These are phyloP conservation scores for Propithecus coquereli DNA, from an alignment of 2,113 vertebrate species.

Conservation along the genomic window DNA sequence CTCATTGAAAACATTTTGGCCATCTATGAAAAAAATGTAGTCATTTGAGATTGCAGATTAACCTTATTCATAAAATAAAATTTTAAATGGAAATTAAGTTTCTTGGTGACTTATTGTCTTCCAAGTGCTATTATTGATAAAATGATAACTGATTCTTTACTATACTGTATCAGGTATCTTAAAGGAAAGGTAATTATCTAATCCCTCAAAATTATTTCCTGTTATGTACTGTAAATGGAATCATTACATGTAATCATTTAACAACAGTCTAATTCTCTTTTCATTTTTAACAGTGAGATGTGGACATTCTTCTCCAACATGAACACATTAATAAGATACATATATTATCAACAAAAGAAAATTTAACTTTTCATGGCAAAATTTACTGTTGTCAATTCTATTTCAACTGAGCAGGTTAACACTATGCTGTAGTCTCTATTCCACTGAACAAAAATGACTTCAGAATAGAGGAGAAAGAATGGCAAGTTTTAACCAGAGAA, in stretches of 20 bases:
- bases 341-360: conserved; percentile 33
- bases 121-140: neutral
- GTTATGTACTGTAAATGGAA: conserved; percentile 40
- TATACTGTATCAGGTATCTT: neutral
- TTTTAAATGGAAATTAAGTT: conserved; percentile 33
- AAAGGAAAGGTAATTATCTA: conserved; percentile 43
- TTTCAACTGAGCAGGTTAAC: conserved; percentile 44
- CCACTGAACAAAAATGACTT: conserved; percentile 63
- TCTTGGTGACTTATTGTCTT: conserved; percentile 33
- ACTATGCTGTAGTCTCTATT: conserved; percentile 49
- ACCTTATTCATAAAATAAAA: conserved; percentile 39
- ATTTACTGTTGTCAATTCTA: conserved; percentile 26
- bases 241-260: conserved; percentile 10
- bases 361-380: conserved; percentile 34
- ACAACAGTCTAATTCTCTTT: conserved; percentile 6
- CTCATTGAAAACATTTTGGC: conserved; percentile 25
- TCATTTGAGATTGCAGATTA: conserved; percentile 26
- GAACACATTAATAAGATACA: conserved; percentile 41
- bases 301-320: conserved; percentile 52
- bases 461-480: conserved; percentile 65
- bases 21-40: neutral
- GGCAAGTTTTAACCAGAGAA: conserved; percentile 59
- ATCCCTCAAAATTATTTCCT: conserved; percentile 47
- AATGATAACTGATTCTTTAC: conserved; percentile 30
- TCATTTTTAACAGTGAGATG: conserved; percentile 63